Percentiles rank a stretch among this genome's conserved stretches.
Evolutionary conservation across 2,797 vertebrate species (phyloP).

Genomic region (Chloroceryle inda): DNA sequence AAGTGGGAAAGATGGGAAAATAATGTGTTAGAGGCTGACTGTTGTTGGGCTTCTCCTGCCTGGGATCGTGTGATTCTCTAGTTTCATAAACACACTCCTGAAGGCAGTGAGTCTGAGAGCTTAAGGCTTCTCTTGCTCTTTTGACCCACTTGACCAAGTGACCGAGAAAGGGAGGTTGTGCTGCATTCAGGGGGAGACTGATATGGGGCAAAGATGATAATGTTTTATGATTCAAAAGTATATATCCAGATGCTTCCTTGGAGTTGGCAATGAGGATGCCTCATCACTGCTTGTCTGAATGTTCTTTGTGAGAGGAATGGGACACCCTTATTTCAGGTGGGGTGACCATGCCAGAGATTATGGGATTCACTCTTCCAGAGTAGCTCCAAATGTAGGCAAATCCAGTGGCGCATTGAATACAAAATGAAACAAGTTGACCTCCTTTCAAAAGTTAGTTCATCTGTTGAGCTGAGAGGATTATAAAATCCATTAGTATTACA

Average conservation of each 20-base stretch:
- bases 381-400: neutral
- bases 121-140: slow-evolving; percentile 47
- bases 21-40: neutral
- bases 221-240: neutral
- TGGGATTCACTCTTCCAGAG: neutral
- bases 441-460: neutral
- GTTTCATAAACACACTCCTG: slow-evolving; percentile 52
- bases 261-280: accelerated
- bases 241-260: neutral
- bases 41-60: slow-evolving; percentile 28
- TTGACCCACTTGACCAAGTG: slow-evolving; percentile 34
- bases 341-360: neutral
- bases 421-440: neutral
- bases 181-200: neutral
- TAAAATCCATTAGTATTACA: neutral
- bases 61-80: neutral
- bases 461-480: neutral
- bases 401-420: neutral
- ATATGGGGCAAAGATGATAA: neutral
- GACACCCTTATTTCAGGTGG: accelerated
- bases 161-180: slow-evolving; percentile 16
- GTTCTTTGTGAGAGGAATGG: neutral
- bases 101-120: slow-evolving; percentile 43
- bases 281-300: neutral
- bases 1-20: neutral